Conservation (phyloP, 2,113 vertebrate genomes). For the Aspiorhynchus laticeps region DNA sequence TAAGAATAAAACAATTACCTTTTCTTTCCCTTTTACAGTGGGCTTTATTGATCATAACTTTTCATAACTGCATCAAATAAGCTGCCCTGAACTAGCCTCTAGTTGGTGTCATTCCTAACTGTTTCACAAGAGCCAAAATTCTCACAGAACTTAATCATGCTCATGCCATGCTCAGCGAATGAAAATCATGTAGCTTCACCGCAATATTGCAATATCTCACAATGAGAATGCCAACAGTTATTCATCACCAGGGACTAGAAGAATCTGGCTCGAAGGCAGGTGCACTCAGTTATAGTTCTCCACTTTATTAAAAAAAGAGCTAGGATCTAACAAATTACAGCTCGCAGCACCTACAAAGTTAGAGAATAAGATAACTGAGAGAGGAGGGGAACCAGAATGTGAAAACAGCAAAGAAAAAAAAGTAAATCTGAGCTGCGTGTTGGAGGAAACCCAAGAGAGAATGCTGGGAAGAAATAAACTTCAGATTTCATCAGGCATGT, state of each 20-base stretch:
- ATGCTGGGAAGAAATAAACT: not conserved
- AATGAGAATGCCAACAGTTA: slow-evolving; percentile 41
- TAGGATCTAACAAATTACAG: slow-evolving; percentile 36
- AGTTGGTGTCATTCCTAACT: not conserved
- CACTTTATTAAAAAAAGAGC: slow-evolving; percentile 35
- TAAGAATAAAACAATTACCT: not conserved
- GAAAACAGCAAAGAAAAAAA: not conserved
- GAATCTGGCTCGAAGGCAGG: slow-evolving; percentile 10
- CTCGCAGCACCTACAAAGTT: not conserved
- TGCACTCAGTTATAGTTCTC: slow-evolving; percentile 22
- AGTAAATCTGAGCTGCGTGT: slow-evolving; percentile 5
- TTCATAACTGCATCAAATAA: not conserved
- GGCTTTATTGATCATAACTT: not conserved
- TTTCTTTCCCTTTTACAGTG: not conserved
- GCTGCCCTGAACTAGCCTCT: not conserved
- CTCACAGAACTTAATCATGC: slow-evolving; percentile 21
- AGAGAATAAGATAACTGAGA: slow-evolving; percentile 7
- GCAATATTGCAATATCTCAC: slow-evolving; percentile 37
- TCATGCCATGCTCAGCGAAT: slow-evolving; percentile 23
- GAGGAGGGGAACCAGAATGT: not conserved
- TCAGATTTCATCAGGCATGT: not conserved
- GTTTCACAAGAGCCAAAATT: not conserved
- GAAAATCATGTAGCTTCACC: slow-evolving; percentile 21
- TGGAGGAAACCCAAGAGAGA: not conserved
- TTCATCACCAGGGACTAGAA: slow-evolving; percentile 36